Evolutionary conservation across 2,113 vertebrate species (phyloP).

Genomic region (Myrmecobius fasciatus): DNA sequence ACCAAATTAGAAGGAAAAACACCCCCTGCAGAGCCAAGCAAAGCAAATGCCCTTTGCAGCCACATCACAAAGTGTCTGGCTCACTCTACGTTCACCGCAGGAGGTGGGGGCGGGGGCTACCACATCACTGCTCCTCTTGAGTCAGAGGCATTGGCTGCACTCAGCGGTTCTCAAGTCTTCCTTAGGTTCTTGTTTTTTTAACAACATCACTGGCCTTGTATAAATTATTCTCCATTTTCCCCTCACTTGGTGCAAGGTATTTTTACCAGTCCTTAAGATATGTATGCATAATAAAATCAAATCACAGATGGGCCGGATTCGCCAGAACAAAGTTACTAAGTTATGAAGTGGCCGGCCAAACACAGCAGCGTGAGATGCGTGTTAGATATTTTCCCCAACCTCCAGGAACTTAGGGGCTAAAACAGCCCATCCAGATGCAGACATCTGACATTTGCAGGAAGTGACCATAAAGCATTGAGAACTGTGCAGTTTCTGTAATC

Average conservation of each 20-base stretch:
- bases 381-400: neutral
- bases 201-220: neutral
- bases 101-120: neutral
- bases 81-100: neutral
- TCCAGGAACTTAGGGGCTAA: conserved; percentile 38
- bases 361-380: conserved; percentile 42
- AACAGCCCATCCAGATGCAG: conserved; percentile 10
- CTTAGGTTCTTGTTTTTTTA: neutral
- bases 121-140: neutral
- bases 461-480: conserved; percentile 1
- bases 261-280: conserved; percentile 18
- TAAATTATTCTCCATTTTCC: conserved; percentile 34
- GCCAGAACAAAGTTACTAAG: conserved; percentile 42
- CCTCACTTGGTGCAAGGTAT: conserved; percentile 48
- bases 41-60: neutral
- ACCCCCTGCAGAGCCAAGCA: neutral
- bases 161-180: neutral
- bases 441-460: conserved; percentile 35
- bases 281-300: neutral
- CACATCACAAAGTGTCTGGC: neutral
- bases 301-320: conserved; percentile 22
- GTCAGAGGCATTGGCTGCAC: neutral
- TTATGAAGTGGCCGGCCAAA: conserved; percentile 44
- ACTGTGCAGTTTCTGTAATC: conserved; percentile 41
- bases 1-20: neutral